phyloP scores from a whole-genome alignment of 2,113 vertebrate genomes.

The Trichechus manatus region DNA sequence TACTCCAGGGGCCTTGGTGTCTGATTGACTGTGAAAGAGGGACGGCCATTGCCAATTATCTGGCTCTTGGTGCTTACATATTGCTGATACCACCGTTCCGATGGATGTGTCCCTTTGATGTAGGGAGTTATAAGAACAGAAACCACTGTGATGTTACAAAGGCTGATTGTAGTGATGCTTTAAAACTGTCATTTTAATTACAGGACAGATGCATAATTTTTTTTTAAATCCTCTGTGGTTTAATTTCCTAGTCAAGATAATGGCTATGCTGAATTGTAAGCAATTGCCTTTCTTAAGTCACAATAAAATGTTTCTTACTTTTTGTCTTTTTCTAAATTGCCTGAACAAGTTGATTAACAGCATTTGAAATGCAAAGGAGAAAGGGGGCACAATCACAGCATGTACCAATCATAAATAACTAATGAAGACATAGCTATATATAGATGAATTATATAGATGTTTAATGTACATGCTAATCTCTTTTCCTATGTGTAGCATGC shows the following conservation, averaged over 20 bases:
- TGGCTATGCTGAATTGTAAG: constrained; percentile 85
- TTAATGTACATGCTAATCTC: constrained; percentile 47
- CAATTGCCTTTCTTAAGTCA: constrained; percentile 84
- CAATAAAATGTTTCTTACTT: constrained; percentile 82
- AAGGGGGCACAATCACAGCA: constrained; percentile 55
- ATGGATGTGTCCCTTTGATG: background rate
- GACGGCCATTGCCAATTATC: too few relatives aligned
- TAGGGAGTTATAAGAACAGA: constrained; percentile 48
- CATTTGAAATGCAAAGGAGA: constrained; percentile 77
- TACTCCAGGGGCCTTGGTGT: background rate
- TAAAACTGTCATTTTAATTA: constrained; percentile 85
- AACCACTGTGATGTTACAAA: constrained; percentile 65
- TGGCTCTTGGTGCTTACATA: background rate
- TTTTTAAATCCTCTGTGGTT: constrained; percentile 78
- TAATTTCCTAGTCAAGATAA: constrained; percentile 85
- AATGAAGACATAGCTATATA: constrained; percentile 45
- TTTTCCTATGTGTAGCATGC: background rate
- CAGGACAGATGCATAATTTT: constrained; percentile 78
- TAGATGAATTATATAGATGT: background rate
- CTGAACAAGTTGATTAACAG: constrained; percentile 85
- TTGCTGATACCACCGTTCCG: background rate
- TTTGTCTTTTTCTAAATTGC: constrained; percentile 81
- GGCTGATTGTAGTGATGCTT: constrained; percentile 73
- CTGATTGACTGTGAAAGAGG: background rate
- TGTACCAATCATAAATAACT: constrained; percentile 80